These are phyloP conservation scores for Diachrysia chrysitis DNA, from an alignment of 2,888 invertebrate species.

Conservation along the genomic window DNA sequence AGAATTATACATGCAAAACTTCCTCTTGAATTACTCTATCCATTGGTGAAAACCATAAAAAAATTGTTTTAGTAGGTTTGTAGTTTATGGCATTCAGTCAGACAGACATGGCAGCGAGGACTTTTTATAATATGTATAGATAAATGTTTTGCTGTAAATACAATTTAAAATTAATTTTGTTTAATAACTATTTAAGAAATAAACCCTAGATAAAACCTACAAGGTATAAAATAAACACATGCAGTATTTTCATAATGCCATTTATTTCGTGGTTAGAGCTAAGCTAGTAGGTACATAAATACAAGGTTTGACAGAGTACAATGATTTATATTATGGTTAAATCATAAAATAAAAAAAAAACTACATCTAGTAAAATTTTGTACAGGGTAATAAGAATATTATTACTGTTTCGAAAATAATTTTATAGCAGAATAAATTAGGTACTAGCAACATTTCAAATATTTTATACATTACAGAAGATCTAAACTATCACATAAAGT, in stretches of 20 bases:
- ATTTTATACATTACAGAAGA: conserved; percentile 80
- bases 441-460: conserved; percentile 72
- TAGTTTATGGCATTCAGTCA: no score
- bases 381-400: conserved; percentile 75
- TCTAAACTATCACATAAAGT: conserved; percentile 86
- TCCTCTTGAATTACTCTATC: no score
- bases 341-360: conserved; percentile 77
- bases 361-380: conserved; percentile 80
- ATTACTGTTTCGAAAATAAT: conserved; percentile 60
- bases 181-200: no score
- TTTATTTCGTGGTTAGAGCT: conserved; percentile 86
- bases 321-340: conserved; percentile 81
- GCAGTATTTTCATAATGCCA: conserved; percentile 76
- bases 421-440: conserved; percentile 72
- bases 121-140: no score
- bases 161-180: no score
- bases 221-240: conserved; percentile 24
- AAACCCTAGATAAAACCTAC: no score
- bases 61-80: no score
- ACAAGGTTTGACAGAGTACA: conserved; percentile 76
- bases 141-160: no score
- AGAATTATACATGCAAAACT: no score
- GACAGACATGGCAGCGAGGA: no score
- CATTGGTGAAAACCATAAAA: no score
- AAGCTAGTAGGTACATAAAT: conserved; percentile 82